A percentile compares a stretch with the other conserved stretches of the same genome.
These are phyloP conservation scores for Enteromius afrohamiltoni DNA, from an alignment of 2,797 vertebrate species.

Conservation along the genomic window DNA sequence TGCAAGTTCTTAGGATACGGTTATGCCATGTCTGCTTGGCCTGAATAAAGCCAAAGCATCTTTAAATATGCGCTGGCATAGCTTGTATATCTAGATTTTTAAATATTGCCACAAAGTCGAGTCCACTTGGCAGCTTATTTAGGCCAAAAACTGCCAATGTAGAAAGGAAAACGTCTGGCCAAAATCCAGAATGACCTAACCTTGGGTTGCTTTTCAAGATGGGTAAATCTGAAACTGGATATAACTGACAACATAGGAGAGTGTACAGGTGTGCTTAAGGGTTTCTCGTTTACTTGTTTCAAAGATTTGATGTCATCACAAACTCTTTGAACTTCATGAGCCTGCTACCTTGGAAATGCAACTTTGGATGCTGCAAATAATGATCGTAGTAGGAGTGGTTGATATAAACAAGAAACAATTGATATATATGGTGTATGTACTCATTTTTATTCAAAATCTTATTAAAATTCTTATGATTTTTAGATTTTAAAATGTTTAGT, in stretches of 20 bases:
- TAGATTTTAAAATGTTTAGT: background rate
- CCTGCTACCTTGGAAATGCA: background rate
- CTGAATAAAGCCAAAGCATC: background rate
- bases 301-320: background rate
- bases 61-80: background rate
- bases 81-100: background rate
- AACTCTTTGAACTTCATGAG: background rate
- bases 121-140: background rate
- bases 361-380: background rate
- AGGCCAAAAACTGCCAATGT: background rate
- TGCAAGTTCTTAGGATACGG: slow-evolving; percentile 3
- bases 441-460: background rate
- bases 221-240: slow-evolving; percentile 8
- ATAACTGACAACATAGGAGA: slow-evolving; percentile 1
- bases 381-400: too few relatives aligned
- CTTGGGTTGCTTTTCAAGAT: background rate
- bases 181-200: background rate
- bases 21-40: slow-evolving; percentile 24
- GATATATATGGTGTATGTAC: too few relatives aligned
- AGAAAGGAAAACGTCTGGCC: background rate
- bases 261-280: slow-evolving; percentile 8
- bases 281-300: background rate
- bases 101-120: background rate
- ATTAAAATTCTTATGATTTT: background rate
- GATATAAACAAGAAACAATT: too few relatives aligned